Evolutionary conservation across 2,797 vertebrate genomes (phyloP), one percentile per base, ranked within the genome.

Genomic region (Oreochromis grahami): DNA sequence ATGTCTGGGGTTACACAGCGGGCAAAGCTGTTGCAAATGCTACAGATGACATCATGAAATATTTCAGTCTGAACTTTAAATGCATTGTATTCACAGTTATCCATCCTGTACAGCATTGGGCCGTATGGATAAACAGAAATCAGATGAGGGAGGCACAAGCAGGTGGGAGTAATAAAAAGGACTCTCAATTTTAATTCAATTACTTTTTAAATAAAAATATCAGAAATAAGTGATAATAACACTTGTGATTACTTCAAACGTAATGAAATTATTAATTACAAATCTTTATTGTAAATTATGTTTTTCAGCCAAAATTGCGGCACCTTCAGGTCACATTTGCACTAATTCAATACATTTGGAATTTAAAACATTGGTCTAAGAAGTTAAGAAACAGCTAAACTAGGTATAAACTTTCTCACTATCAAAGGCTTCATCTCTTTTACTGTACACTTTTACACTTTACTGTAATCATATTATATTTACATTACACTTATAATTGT

Each of bases 1-100:
- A 80, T 50, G 81, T 74, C 79, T 81, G 78, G 51, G 82, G 86
- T 85, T 56, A 85, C 38, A 72, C n/a, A 29, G 72, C 85, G 77
- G 72, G 14, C 80, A 88, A 65, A 36, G 24, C 58, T 82, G 43
- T 72, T 80, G n/a, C 51, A 63, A 81, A 84, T 43, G 80, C 63
- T 13, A 26, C 48, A 14, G 63, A 84, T 56, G 52, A 29, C 70
- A 50, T 77, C 51, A 50, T 55, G 29, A 80, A 45, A 85, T 55
- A 56, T 81, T 76, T 82, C 52, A 65, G 19, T 55, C 21, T 68
- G 26, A 87, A 58, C 21, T 65, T 38, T 76, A 50, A 84, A 84
- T 84, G 32, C 34, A 65, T 11, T 72, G 7, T 53, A 38, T 26
- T 58, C 63, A 65, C 38, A 48, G 41, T 32, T 63, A 9, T 24